Conservation (phyloP, 2,113 vertebrate genomes). For the Aptenodytes patagonicus region DNA sequence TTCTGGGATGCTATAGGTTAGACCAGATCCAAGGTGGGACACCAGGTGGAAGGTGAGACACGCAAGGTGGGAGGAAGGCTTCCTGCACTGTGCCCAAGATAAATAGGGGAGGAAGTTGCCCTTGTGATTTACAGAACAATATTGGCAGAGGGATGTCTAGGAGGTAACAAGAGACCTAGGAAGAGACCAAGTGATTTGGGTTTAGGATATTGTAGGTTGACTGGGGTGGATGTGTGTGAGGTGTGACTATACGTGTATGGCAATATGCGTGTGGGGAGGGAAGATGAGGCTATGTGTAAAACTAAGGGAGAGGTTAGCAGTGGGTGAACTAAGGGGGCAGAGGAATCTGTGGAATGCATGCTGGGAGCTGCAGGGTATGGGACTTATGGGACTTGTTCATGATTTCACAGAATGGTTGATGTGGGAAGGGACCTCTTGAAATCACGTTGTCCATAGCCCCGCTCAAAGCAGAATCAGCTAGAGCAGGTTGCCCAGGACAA, state of each 20-base stretch:
- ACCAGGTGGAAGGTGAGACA: not conserved
- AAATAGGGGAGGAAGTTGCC: not conserved
- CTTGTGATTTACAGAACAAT: not conserved
- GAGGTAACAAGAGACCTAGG: not conserved
- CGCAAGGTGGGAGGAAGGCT: not conserved
- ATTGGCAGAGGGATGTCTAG: not conserved
- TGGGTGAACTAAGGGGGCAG: not conserved
- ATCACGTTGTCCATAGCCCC: not conserved
- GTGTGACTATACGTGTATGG: fast-evolving
- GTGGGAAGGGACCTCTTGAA: not conserved
- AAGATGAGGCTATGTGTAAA: not conserved
- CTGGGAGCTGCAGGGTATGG: not conserved
- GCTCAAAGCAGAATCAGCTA: not conserved
- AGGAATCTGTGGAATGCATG: not conserved
- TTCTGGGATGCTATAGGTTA: not conserved
- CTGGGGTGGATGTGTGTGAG: not conserved
- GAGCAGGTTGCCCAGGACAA: not conserved
- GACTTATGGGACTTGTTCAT: not conserved
- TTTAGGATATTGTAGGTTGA: not conserved
- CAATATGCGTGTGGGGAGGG: too few species aligned
- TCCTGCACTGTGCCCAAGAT: not conserved
- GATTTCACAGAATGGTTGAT: not conserved
- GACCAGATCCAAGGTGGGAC: not conserved
- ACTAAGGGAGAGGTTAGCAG: not conserved
- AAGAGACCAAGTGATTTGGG: not conserved